Base-by-base conservation (phyloP, 2,797 vertebrate species). In the Caiman crocodilus region DNA sequence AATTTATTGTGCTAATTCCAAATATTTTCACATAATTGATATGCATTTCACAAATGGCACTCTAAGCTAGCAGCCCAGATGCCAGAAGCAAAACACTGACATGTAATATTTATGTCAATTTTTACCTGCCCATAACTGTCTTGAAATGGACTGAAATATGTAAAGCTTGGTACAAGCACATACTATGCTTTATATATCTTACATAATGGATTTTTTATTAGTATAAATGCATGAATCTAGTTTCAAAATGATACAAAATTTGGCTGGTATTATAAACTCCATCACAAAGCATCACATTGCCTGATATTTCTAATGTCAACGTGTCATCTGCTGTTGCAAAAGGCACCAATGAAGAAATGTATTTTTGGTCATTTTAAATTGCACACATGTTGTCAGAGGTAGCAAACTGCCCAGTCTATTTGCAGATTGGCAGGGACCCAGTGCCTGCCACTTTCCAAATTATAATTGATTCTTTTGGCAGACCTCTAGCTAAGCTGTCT, bases 381-480 rank as follows among this genome's bases (percentile, higher is more conserved):
- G n/a, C 57, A 87, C 50, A 50, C 14, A 4, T 76, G n/a, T 74
- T 81, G 63, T 82, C 73, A 90, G 63, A 79, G 91, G 88, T 3
- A 95, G 87, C 57, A 77, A 93, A 85, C 13, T 82, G 57, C 67
- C 82, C 86, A 32, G 9, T 57, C 63, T 42, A 5, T 83, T 77
- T 82, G 35, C 79, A 91, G 73, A 61, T 1, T 92, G 94, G 64
- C 85, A 88, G 25, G 50, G 50, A 90, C 58, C 16, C 73, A 86
- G 69, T 56, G 26, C 55, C 84, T 89, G 64, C 85, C 56, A 64
- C 79, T 89, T 90, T 78, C 64, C 83, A 91, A 57, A 79, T 65
- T 14, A 16, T 50, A 63, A 88, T 13, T 90, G 63, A 87, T 84
- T 80, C 30, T 61, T 12, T 76, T 93, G 89, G 76, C 77, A 86